Percentiles rank a stretch among this genome's conserved stretches.
phyloP scores from a whole-genome alignment of 2,888 invertebrate species.

The Phrixothrix hirtus region DNA sequence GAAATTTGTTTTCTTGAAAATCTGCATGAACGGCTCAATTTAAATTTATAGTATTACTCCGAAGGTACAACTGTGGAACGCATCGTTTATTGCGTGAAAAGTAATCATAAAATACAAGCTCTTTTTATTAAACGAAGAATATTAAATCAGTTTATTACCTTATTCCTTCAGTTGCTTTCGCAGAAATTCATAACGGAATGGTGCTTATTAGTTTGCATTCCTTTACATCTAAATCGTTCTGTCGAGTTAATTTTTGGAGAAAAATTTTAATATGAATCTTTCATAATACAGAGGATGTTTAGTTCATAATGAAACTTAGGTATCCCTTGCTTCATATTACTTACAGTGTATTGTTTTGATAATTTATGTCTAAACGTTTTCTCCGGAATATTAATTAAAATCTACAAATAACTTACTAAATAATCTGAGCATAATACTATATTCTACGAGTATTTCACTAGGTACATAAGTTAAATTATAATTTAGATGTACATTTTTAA shows the following conservation, averaged over 20 bases:
- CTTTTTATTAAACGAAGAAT: constrained; percentile 49
- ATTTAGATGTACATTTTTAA: too few species aligned
- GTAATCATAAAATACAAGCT: constrained; percentile 19
- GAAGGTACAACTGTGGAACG: constrained; percentile 10
- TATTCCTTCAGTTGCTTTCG: constrained; percentile 46
- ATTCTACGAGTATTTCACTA: too few species aligned
- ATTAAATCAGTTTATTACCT: constrained; percentile 53
- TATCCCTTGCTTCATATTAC: background rate
- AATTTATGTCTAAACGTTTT: too few species aligned
- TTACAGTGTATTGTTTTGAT: constrained; percentile 3
- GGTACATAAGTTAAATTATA: too few species aligned
- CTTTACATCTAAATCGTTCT: constrained; percentile 41
- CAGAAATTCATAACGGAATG: constrained; percentile 39
- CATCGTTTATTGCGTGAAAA: constrained; percentile 19
- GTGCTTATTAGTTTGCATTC: constrained; percentile 48
- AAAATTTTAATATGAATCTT: constrained; percentile 19
- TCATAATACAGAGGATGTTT: constrained; percentile 11
- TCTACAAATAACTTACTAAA: too few species aligned
- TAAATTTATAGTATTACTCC: constrained; percentile 14
- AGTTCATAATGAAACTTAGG: background rate
- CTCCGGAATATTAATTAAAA: too few species aligned
- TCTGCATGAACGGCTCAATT: constrained; percentile 3
- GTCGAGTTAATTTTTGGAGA: constrained; percentile 20
- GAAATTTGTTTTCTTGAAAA: constrained; percentile 3
- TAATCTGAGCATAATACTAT: too few species aligned